A percentile compares a stretch with the other conserved stretches of the same genome.
Evolutionary conservation across 2,888 invertebrate genomes (phyloP).

Genomic region (Opisthograptis luteolata): DNA sequence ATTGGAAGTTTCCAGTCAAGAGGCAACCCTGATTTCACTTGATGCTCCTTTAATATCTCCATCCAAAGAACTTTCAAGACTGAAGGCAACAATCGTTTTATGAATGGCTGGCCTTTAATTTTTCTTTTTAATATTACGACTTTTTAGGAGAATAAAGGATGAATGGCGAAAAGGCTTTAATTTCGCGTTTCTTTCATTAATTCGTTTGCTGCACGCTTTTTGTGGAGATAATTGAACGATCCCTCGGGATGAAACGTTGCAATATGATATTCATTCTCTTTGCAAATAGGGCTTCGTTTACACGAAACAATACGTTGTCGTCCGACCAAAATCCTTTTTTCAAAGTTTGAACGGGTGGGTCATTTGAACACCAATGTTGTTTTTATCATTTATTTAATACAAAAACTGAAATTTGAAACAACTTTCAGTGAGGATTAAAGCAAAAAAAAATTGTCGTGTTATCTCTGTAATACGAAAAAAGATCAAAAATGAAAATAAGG

Average conservation of each 20-base stretch:
- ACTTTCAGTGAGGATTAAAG: too few species aligned
- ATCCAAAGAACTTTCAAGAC: constrained; percentile 33
- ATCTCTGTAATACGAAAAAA: too few species aligned
- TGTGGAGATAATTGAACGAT: constrained; percentile 49
- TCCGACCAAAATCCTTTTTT: not conserved
- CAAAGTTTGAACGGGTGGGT: not conserved
- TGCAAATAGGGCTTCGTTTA: constrained; percentile 1
- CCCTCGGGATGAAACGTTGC: constrained; percentile 30
- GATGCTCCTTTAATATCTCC: constrained; percentile 56
- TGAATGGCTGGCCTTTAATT: constrained; percentile 56
- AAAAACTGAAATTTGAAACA: not conserved
- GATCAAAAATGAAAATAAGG: too few species aligned
- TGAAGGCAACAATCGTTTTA: constrained; percentile 55
- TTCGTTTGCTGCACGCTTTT: constrained; percentile 44
- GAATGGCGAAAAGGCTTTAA: constrained; percentile 49
- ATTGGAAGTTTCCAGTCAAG: not conserved
- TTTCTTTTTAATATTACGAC: constrained; percentile 57
- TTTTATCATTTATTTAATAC: too few species aligned
- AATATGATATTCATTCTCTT: constrained; percentile 13
- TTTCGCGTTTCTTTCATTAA: constrained; percentile 50
- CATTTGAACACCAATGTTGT: too few species aligned
- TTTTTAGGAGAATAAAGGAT: constrained; percentile 53
- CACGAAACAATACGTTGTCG: not conserved
- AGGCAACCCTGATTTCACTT: constrained; percentile 34
- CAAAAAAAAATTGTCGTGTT: too few species aligned